A percentile compares a stretch with the other conserved stretches of the same genome.
Conservation (phyloP, 2,888 invertebrate species). For the Lasioglossum marginatum region DNA sequence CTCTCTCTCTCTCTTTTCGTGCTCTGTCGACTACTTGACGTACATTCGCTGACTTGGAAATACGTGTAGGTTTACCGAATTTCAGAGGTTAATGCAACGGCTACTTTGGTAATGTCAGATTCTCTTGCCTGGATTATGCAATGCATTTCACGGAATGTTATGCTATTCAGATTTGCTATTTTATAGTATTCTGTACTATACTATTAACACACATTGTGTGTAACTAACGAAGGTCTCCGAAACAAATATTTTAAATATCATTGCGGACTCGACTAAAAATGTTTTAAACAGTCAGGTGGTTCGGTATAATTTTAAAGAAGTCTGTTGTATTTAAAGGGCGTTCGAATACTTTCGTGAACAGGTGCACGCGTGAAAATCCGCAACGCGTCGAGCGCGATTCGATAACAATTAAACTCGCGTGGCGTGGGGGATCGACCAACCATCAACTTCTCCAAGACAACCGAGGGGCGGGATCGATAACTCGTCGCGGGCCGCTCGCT, state of each 20-base stretch:
- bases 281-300: too few species aligned
- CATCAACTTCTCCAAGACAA: conserved; percentile 17
- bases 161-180: not conserved
- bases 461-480: not conserved
- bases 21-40: not conserved
- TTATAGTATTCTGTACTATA: not conserved
- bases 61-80: not conserved
- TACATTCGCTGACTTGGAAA: not conserved
- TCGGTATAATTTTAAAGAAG: too few species aligned
- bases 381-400: not conserved
- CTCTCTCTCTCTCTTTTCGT: not conserved
- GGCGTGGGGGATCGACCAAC: not conserved
- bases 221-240: too few species aligned
- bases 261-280: too few species aligned
- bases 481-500: conserved; percentile 3
- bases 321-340: too few species aligned
- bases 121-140: not conserved
- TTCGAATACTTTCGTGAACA: not conserved
- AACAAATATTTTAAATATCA: too few species aligned
- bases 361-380: not conserved
- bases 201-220: not conserved
- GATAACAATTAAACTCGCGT: not conserved
- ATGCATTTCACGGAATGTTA: not conserved
- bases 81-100: not conserved
- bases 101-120: not conserved